A percentile compares a stretch with the other conserved stretches of the same genome.
Evolutionary conservation across 1,140 invertebrate genomes (phyloP).

Genomic region (Anoplolepis gracilipes): DNA sequence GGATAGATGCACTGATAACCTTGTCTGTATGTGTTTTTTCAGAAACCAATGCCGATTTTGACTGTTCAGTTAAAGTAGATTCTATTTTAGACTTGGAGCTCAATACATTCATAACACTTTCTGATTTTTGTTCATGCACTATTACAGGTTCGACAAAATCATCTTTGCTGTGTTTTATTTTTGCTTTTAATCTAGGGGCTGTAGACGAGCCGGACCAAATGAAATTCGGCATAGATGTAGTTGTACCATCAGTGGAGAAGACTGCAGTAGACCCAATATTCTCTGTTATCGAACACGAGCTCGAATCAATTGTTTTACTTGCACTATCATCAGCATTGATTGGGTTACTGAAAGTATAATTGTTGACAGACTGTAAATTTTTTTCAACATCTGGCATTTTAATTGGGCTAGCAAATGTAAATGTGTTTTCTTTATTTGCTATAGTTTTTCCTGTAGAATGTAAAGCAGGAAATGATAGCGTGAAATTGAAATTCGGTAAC

Average conservation of each 20-base stretch:
- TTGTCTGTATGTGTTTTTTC: constrained; percentile 1
- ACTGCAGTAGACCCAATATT: constrained; percentile 59
- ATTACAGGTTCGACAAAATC: constrained; percentile 33
- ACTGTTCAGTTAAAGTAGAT: constrained; percentile 7
- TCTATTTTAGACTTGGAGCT: constrained; percentile 31
- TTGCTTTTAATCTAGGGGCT: constrained; percentile 77
- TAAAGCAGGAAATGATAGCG: constrained; percentile 77
- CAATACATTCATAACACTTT: constrained; percentile 81
- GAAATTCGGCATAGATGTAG: constrained; percentile 76
- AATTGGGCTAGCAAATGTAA: constrained; percentile 83
- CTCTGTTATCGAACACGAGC: constrained; percentile 5
- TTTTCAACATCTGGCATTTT: constrained; percentile 75
- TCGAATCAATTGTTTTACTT: constrained; percentile 14
- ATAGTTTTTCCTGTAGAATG: constrained; percentile 42
- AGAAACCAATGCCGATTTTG: not conserved
- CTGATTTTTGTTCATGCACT: constrained; percentile 74
- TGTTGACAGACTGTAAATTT: constrained; percentile 83
- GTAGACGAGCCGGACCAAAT: constrained; percentile 77
- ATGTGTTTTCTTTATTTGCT: constrained; percentile 70
- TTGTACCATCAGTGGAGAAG: not conserved
- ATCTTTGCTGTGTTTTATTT: constrained; percentile 68
- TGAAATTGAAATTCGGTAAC: constrained; percentile 88
- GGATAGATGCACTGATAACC: not conserved
- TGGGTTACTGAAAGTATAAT: constrained; percentile 87
- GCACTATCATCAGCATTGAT: constrained; percentile 74